Conservation (phyloP, 2,888 invertebrate species). For the Merodon equestris region DNA sequence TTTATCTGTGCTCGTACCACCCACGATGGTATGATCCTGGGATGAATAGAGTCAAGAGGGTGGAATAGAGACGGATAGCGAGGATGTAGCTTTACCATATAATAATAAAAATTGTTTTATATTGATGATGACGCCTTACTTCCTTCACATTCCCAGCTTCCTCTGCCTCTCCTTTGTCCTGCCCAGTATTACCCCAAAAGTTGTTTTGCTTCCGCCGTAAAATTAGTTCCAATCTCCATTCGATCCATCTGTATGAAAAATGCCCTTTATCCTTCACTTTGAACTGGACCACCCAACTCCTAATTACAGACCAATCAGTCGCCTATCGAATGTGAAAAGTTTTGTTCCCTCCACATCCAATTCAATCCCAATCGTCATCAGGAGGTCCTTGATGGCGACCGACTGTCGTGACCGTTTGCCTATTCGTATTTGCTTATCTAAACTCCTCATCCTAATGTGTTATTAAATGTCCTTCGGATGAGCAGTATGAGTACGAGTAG, state of each 20-base stretch:
- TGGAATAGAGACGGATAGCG: too few relatives aligned
- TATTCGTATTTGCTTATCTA: background rate
- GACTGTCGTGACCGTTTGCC: constrained; percentile 1
- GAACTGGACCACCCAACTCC: too few relatives aligned
- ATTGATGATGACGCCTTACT: too few relatives aligned
- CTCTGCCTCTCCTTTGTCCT: too few relatives aligned
- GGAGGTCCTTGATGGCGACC: constrained; percentile 21
- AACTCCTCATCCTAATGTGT: constrained; percentile 15
- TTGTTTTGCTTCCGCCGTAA: background rate
- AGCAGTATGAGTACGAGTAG: background rate
- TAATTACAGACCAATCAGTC: constrained; percentile 42
- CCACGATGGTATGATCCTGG: background rate
- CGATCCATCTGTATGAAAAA: background rate
- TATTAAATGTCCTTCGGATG: constrained; percentile 15
- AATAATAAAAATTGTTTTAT: too few relatives aligned
- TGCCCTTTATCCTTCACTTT: too few relatives aligned
- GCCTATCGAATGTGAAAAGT: constrained; percentile 25
- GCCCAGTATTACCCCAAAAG: too few relatives aligned
- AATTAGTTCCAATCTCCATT: constrained; percentile 26
- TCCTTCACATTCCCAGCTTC: too few relatives aligned
- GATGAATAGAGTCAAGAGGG: background rate
- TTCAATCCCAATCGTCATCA: background rate
- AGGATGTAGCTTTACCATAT: too few relatives aligned
- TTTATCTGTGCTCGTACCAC: background rate
- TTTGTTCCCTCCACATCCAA: background rate